Percentiles rank a stretch among this genome's conserved stretches.
These are phyloP conservation scores for Aplidium turbinatum DNA, from an alignment of 23 tunicate genomes.

Conservation along the genomic window DNA sequence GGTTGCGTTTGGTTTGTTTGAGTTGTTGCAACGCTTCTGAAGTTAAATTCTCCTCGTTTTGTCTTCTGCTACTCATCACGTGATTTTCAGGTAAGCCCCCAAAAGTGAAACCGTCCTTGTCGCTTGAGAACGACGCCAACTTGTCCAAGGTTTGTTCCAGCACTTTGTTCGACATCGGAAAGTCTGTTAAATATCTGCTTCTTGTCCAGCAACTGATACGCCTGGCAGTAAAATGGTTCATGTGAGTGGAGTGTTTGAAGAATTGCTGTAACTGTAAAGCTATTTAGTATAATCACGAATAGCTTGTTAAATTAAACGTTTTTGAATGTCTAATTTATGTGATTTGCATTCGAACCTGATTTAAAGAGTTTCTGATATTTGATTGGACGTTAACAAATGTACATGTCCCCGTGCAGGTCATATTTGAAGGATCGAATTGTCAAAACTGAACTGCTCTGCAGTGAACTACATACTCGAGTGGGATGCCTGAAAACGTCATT, in stretches of 20 bases:
- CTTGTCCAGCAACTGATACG: slow-evolving; percentile 53
- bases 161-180: slow-evolving; percentile 74
- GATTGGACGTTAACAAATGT: too few species aligned
- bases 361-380: too few species aligned
- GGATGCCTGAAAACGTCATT: slow-evolving; percentile 64
- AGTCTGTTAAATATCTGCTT: slow-evolving; percentile 49
- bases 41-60: too few species aligned
- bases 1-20: too few species aligned
- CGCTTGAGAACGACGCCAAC: slow-evolving; percentile 61
- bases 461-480: slow-evolving; percentile 47
- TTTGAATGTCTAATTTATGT: too few species aligned
- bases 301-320: too few species aligned
- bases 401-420: too few species aligned
- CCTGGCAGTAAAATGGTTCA: slow-evolving; percentile 76
- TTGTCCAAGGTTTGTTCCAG: slow-evolving; percentile 80
- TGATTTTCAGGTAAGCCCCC: slow-evolving; percentile 91
- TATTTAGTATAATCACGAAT: too few species aligned
- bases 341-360: too few species aligned
- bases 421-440: slow-evolving; percentile 46
- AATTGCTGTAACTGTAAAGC: too few species aligned
- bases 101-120: slow-evolving; percentile 43
- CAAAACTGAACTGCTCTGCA: slow-evolving; percentile 22
- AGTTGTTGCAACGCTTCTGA: too few species aligned
- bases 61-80: not conserved
- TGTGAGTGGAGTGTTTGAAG: slow-evolving; percentile 66